phyloP scores from a whole-genome alignment of 2,888 invertebrate genomes.

The Coenonympha glycerion region DNA sequence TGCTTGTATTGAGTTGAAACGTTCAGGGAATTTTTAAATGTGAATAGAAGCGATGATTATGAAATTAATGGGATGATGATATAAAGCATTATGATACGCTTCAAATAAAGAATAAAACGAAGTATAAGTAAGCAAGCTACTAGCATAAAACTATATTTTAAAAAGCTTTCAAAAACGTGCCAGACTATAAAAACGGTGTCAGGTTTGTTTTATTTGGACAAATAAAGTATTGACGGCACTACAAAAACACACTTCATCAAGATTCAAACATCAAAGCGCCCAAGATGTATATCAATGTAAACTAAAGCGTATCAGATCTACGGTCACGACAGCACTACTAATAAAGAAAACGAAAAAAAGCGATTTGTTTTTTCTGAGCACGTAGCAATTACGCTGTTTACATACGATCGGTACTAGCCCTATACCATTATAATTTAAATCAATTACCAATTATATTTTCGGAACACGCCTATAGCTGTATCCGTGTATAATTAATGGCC shows the following conservation, averaged over 20 bases:
- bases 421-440: slow-evolving; percentile 69
- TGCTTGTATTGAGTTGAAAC: no score
- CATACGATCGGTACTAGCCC: slow-evolving; percentile 45
- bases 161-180: neutral
- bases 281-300: slow-evolving; percentile 24
- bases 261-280: slow-evolving; percentile 10
- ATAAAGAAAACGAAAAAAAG: slow-evolving; percentile 27
- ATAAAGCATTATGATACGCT: no score
- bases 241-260: slow-evolving; percentile 6
- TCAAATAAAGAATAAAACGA: no score
- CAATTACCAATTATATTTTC: slow-evolving; percentile 67
- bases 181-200: neutral
- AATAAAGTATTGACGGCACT: slow-evolving; percentile 2
- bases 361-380: slow-evolving; percentile 27
- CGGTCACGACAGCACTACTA: slow-evolving; percentile 20
- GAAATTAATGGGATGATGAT: no score
- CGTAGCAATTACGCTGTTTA: slow-evolving; percentile 51
- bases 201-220: neutral
- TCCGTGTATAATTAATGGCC: slow-evolving; percentile 61
- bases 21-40: no score
- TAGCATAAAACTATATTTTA: no score
- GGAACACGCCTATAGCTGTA: slow-evolving; percentile 51
- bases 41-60: no score
- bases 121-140: no score
- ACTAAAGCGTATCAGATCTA: slow-evolving; percentile 24